These are phyloP conservation scores for Oreotragus oreotragus DNA, from an alignment of 2,113 vertebrate species.

Conservation along the genomic window DNA sequence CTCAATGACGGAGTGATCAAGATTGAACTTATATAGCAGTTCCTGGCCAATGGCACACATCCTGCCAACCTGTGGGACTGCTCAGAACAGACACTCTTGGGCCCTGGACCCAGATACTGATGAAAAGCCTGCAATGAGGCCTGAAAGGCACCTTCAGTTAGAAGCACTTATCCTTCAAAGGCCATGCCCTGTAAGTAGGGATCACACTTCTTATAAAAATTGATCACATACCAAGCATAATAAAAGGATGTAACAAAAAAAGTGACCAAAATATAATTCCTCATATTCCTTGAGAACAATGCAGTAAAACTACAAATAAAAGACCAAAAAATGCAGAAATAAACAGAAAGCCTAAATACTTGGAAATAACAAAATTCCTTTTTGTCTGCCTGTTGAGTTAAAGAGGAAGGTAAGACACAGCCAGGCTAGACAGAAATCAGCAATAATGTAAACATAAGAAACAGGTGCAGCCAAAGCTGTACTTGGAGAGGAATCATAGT, in stretches of 20 bases:
- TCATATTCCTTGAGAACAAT: too few species aligned
- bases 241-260: not conserved
- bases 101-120: not conserved
- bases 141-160: not conserved
- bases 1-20: accelerated
- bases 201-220: not conserved
- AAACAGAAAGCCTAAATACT: not conserved
- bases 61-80: too few species aligned
- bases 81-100: not conserved
- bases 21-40: not conserved
- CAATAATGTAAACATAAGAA: not conserved
- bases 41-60: not conserved
- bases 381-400: not conserved
- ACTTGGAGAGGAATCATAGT: not conserved
- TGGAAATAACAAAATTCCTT: not conserved
- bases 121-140: not conserved
- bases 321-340: not conserved
- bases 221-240: too few species aligned
- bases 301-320: not conserved
- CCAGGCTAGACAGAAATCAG: not conserved
- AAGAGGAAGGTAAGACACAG: not conserved
- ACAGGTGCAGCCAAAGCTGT: not conserved
- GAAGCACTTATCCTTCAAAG: not conserved
- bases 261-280: not conserved
- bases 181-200: not conserved